Base-by-base conservation (phyloP, 1,140 invertebrate species). In the Charaxes varanes region DNA sequence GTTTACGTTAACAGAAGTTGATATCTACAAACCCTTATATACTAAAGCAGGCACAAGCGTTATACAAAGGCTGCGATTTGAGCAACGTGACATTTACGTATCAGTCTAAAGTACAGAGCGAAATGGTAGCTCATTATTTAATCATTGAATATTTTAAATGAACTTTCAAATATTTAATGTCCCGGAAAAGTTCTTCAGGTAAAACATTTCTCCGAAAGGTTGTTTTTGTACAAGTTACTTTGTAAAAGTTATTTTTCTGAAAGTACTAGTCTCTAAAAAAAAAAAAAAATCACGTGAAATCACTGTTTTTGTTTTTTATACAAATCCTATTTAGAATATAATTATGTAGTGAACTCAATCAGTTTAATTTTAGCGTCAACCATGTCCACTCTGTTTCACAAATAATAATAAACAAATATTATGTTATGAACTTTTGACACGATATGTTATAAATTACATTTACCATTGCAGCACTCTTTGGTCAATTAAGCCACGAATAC, bases 21-120 rank as follows among this genome's bases (percentile, higher is more conserved):
- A n/a, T n/a, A n/a, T n/a, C n/a, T n/a, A n/a, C n/a, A n/a, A n/a
- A n/a, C n/a, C n/a, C 22, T 28, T 53, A 38, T 38, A 14, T 2
- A 1, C 27, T 41, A 41, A 36, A 56, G 56, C 61, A 72, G 68
- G 73, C 73, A 74, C 73, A 74, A 72, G 70, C 73, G 62, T 71
- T 65, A 52, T 66, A 68, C 61, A 65, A 67, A 67, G 64, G 64
- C 64, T 57, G 52, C 54, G 21, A 44, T 58, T 69, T 72, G 69
- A 78, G 65, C 72, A 65, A 54, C 11, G 11, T 42, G 36, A 44
- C 31, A 41, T 17, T 6, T 41, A n/a, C n/a, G n/a, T 24, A 32
- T 53, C 49, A 53, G 38, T 56, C 57, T 57, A 42, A 26, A 34
- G 19, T 21, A 11, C 32, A 22, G 30, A 19, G 16, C 24, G 24